Conservation (phyloP, 2,888 invertebrate genomes). For the Hemithea aestivaria region DNA sequence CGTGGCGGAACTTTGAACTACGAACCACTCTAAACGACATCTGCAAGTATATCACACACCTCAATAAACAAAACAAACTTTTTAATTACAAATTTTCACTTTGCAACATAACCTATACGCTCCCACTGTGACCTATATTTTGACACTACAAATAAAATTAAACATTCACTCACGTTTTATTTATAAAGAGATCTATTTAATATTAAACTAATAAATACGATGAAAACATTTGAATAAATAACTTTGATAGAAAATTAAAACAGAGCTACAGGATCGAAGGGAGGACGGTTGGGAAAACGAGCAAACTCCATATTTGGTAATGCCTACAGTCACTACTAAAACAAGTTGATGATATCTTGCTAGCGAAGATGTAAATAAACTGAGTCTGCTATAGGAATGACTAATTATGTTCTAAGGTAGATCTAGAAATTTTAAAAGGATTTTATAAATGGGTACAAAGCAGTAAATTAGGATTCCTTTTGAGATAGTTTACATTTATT, state of each 20-base stretch:
- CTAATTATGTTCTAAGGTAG: neutral
- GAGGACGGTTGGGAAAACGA: conserved; percentile 81
- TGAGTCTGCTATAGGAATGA: neutral
- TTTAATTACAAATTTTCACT: conserved; percentile 55
- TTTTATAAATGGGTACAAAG: conserved; percentile 18
- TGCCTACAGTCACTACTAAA: conserved; percentile 74
- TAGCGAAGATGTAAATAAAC: neutral
- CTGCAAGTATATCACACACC: conserved; percentile 71
- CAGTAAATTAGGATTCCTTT: conserved; percentile 32
- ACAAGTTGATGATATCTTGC: conserved; percentile 32
- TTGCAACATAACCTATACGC: conserved; percentile 71
- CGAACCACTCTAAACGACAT: conserved; percentile 98
- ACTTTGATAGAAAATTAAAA: conserved; percentile 65
- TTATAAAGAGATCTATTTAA: conserved; percentile 54
- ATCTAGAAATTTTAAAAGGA: conserved; percentile 16
- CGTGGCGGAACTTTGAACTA: conserved; percentile 98
- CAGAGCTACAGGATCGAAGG: conserved; percentile 77
- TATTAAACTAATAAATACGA: conserved; percentile 65
- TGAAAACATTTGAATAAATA: conserved; percentile 73
- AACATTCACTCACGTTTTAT: conserved; percentile 66
- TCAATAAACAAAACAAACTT: conserved; percentile 58
- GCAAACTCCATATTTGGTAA: conserved; percentile 85
- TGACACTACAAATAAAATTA: conserved; percentile 58
- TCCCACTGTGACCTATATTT: conserved; percentile 71
- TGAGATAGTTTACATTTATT: conserved; percentile 33